phyloP scores from a whole-genome alignment of 1,140 invertebrate genomes.

The Drosophila cardini region DNA sequence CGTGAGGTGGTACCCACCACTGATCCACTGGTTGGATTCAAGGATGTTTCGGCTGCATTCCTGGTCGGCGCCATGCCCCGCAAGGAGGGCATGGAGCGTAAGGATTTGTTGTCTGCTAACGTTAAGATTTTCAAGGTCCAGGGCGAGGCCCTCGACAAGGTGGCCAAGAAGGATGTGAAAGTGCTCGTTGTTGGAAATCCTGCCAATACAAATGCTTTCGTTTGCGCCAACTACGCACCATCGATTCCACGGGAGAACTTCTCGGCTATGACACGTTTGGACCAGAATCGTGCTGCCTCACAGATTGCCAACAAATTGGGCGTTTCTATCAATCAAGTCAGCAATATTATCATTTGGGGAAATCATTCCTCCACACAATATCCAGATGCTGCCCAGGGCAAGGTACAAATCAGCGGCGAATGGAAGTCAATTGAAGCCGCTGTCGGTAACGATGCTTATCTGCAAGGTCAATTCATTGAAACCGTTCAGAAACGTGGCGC shows the following conservation, averaged over 20 bases:
- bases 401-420: conserved; percentile 87
- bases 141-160: conserved; percentile 96
- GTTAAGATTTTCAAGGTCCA: conserved; percentile 99
- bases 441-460: conserved; percentile 90
- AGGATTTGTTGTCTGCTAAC: conserved; percentile 97
- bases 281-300: conserved; percentile 97
- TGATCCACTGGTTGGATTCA: conserved; percentile 95
- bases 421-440: conserved; percentile 88
- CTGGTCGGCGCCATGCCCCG: conserved; percentile 99
- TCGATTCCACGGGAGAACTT: conserved; percentile 99
- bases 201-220: conserved; percentile 99
- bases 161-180: conserved; percentile 97
- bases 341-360: conserved; percentile 99
- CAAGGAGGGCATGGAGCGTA: conserved; percentile 99
- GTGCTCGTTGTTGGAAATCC: conserved; percentile 99
- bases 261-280: conserved; percentile 98
- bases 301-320: conserved; percentile 90
- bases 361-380: conserved; percentile 99
- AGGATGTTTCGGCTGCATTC: conserved; percentile 98
- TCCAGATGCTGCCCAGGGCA: conserved; percentile 96
- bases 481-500: conserved; percentile 98
- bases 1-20: conserved; percentile 93
- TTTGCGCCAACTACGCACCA: conserved; percentile 98
- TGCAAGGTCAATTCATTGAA: conserved; percentile 94
- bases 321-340: conserved; percentile 90